These are phyloP conservation scores for Pitta sordida DNA, from an alignment of 2,113 vertebrate genomes.

Conservation along the genomic window DNA sequence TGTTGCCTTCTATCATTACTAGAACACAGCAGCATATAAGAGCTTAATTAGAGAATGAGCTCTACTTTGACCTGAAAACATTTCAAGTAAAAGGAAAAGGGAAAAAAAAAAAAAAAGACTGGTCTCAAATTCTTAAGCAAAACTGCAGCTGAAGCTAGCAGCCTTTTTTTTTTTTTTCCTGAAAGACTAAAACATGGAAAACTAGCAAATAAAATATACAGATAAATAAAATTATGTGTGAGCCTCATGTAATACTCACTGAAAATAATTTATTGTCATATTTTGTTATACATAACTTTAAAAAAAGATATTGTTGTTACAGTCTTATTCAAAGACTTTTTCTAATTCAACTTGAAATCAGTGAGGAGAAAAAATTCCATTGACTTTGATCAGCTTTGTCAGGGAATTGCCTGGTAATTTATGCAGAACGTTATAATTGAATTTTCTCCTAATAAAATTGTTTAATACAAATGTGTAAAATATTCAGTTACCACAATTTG, in stretches of 20 bases:
- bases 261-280: neutral
- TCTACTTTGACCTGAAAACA: constrained; percentile 21
- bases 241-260: neutral
- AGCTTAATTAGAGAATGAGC: constrained; percentile 19
- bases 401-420: neutral
- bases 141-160: neutral
- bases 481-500: neutral
- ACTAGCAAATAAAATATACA: neutral
- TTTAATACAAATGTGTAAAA: neutral
- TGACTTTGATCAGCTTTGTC: neutral
- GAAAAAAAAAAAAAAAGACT: neutral
- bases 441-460: neutral
- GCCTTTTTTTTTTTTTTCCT: neutral
- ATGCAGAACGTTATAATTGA: neutral
- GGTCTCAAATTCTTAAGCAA: constrained; percentile 8
- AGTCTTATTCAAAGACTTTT: neutral
- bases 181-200: neutral
- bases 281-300: neutral
- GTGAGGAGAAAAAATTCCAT: constrained; percentile 7
- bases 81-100: neutral
- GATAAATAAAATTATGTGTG: neutral
- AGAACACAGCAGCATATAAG: neutral
- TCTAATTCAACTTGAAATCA: constrained; percentile 9
- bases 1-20: neutral
- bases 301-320: neutral